phyloP scores from a whole-genome alignment of 2,113 vertebrate genomes.

The Hipposideros armiger region DNA sequence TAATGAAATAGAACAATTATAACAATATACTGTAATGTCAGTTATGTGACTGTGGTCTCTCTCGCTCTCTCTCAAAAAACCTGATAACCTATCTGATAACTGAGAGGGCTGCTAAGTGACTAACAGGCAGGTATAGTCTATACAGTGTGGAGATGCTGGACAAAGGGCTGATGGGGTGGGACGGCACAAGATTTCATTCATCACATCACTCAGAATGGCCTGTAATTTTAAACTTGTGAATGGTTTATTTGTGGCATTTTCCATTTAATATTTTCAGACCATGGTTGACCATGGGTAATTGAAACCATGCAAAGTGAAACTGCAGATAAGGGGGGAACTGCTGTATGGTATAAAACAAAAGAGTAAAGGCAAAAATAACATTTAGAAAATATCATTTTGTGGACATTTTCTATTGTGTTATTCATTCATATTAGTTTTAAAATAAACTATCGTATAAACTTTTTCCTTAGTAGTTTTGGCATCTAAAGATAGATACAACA shows the following conservation, averaged over 20 bases:
- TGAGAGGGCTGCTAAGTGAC: not conserved
- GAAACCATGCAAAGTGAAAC: no score
- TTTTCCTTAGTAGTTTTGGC: not conserved
- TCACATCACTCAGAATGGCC: not conserved
- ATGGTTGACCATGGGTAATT: not conserved
- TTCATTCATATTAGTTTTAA: not conserved
- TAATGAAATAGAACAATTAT: not conserved
- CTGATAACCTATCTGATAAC: not conserved
- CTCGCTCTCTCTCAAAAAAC: not conserved
- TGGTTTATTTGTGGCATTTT: not conserved
- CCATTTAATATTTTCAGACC: not conserved
- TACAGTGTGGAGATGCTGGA: not conserved
- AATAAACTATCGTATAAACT: not conserved
- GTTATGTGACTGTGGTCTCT: not conserved
- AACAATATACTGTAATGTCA: not conserved
- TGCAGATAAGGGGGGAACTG: not conserved
- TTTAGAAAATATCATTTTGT: not conserved
- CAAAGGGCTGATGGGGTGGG: not conserved
- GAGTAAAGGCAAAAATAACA: not conserved
- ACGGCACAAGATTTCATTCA: not conserved
- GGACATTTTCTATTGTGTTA: not conserved
- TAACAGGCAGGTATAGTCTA: not conserved
- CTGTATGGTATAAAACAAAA: not conserved
- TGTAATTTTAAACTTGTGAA: not conserved
- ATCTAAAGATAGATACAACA: not conserved